Evolutionary conservation across 1,140 invertebrate species (phyloP).

Genomic region (Vanessa tameamea): DNA sequence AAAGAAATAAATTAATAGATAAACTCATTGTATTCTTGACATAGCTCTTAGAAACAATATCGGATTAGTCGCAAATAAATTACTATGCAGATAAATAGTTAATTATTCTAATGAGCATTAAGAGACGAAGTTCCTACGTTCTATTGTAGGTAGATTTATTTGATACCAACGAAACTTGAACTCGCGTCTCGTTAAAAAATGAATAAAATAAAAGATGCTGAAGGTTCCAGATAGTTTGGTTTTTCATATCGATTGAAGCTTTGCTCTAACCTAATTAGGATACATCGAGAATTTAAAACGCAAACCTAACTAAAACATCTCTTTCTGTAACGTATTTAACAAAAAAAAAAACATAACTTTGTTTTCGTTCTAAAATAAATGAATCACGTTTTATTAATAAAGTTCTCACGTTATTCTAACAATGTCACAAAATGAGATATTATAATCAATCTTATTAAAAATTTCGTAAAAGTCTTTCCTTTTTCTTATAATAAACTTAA

Average conservation of each 20-base stretch:
- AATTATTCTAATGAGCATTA: conserved; percentile 4
- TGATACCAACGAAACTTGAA: neutral
- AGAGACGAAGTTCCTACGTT: neutral
- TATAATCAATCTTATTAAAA: too few species aligned
- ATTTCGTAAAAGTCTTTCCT: too few species aligned
- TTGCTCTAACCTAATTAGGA: neutral
- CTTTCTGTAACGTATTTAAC: neutral
- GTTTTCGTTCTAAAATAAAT: too few species aligned
- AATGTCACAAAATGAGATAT: too few species aligned
- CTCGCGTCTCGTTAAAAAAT: neutral
- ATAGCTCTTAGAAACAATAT: too few species aligned
- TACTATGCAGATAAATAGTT: neutral
- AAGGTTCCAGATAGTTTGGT: neutral
- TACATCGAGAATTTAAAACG: neutral
- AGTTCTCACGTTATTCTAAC: too few species aligned
- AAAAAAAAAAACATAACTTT: too few species aligned
- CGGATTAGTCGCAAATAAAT: neutral
- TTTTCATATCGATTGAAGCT: conserved; percentile 8
- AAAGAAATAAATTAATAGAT: too few species aligned
- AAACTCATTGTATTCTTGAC: too few species aligned
- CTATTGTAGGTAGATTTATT: neutral
- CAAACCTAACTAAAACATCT: neutral
- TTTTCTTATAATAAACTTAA: too few species aligned
- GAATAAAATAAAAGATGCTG: neutral
- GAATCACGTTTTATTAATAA: too few species aligned